phyloP scores from a whole-genome alignment of 2,888 invertebrate species.

The Drosophila neotestacea region DNA sequence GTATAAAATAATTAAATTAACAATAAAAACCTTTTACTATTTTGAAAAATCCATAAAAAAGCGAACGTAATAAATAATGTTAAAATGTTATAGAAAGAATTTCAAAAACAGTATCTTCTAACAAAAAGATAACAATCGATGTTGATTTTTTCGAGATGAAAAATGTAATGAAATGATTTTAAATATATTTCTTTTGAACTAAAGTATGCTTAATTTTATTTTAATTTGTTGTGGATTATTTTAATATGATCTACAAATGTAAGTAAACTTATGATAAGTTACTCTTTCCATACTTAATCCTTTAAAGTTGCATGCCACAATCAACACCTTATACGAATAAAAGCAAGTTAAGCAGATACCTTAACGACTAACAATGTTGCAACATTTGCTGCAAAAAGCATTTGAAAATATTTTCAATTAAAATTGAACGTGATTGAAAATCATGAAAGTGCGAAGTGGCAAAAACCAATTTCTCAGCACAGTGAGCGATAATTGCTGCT shows the following conservation, averaged over 20 bases:
- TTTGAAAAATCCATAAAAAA: no score
- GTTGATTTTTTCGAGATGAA: no score
- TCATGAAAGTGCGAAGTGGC: constrained; percentile 80
- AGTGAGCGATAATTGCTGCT: constrained; percentile 79
- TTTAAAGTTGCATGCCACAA: neutral
- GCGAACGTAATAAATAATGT: no score
- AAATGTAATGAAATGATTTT: no score
- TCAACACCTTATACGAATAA: no score
- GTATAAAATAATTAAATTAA: no score
- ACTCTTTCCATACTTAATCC: neutral
- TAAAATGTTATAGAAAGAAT: no score
- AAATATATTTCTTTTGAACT: no score
- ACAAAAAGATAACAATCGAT: no score
- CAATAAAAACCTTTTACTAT: no score
- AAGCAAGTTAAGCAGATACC: neutral
- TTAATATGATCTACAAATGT: neutral
- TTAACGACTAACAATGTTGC: constrained; percentile 32
- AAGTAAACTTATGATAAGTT: neutral
- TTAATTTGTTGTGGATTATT: neutral
- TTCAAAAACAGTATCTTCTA: no score
- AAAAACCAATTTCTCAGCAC: constrained; percentile 80
- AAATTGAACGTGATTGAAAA: constrained; percentile 81
- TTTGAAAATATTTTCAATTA: constrained; percentile 78
- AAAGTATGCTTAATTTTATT: no score
- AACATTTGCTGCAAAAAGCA: constrained; percentile 23